Conservation (phyloP, 2,888 invertebrate genomes). For the Mythimna lalbum region DNA sequence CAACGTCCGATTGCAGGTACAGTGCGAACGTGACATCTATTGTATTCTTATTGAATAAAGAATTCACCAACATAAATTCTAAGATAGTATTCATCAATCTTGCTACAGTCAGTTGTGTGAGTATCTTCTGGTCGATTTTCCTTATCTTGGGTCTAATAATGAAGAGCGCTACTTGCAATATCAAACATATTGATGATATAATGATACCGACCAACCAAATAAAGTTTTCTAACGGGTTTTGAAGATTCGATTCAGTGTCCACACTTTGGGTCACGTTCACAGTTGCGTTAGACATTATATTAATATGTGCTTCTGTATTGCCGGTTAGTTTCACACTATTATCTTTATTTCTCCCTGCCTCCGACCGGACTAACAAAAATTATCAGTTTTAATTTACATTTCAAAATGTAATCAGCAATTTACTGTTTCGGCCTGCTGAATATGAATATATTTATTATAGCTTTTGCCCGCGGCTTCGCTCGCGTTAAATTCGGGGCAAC, state of each 20-base stretch:
- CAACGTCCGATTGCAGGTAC: conserved; percentile 76
- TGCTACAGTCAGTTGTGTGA: conserved; percentile 76
- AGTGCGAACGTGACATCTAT: conserved; percentile 61
- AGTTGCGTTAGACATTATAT: conserved; percentile 11
- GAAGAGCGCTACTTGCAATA: conserved; percentile 70
- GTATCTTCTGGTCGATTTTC: conserved; percentile 77
- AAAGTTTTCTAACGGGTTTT: not conserved
- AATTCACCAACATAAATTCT: conserved; percentile 69
- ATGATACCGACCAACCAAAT: conserved; percentile 70
- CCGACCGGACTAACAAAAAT: not conserved
- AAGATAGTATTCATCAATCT: conserved; percentile 71
- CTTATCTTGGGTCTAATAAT: conserved; percentile 70
- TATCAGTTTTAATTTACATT: not conserved
- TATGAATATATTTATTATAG: no score
- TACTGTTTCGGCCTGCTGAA: no score
- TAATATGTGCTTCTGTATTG: not conserved
- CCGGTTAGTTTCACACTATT: not conserved
- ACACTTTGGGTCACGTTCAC: not conserved
- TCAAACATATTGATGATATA: conserved; percentile 69
- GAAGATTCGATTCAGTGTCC: not conserved
- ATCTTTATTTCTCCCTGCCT: not conserved
- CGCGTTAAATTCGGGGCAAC: no score
- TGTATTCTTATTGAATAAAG: conserved; percentile 10
- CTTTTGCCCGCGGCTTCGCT: no score
- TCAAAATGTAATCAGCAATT: no score